phyloP scores from a whole-genome alignment of 2,888 invertebrate genomes.

The Leptopterna dolabrata region DNA sequence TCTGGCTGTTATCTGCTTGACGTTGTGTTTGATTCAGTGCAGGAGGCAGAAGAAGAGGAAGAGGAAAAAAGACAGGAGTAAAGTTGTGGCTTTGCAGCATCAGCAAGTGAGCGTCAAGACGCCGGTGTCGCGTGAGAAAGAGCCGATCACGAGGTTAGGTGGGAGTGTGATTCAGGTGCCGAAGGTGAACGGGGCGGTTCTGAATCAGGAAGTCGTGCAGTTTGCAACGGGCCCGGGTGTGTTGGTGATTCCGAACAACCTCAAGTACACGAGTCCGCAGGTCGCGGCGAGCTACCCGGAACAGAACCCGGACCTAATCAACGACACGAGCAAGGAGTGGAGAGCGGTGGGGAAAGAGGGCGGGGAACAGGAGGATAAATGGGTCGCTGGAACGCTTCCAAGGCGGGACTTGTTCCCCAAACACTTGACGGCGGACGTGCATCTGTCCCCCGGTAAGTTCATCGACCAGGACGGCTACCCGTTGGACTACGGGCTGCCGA shows the following conservation, averaged over 20 bases:
- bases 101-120: conserved; percentile 65
- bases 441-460: conserved; percentile 78
- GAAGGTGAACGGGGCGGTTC: conserved; percentile 70
- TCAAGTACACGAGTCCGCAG: conserved; percentile 55
- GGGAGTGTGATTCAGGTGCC: conserved; percentile 64
- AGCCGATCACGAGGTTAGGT: conserved; percentile 68
- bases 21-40: conserved; percentile 63
- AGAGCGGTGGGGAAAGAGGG: conserved; percentile 63
- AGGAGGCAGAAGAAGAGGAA: conserved; percentile 69
- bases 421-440: conserved; percentile 77
- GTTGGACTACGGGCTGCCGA: conserved; percentile 80
- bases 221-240: conserved; percentile 62
- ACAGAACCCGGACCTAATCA: conserved; percentile 84
- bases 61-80: conserved; percentile 73
- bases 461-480: conserved; percentile 84
- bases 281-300: conserved; percentile 67
- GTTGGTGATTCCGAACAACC: conserved; percentile 59
- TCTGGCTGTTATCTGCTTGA: conserved; percentile 68
- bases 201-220: conserved; percentile 72
- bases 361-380: conserved; percentile 55
- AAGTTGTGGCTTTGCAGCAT: conserved; percentile 73
- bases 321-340: conserved; percentile 74
- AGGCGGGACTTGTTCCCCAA: conserved; percentile 69
- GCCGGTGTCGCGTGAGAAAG: conserved; percentile 65
- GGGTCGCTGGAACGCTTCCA: conserved; percentile 67